Conservation (phyloP, 2,113 vertebrate genomes). For the Eulacestoma nigropectus region DNA sequence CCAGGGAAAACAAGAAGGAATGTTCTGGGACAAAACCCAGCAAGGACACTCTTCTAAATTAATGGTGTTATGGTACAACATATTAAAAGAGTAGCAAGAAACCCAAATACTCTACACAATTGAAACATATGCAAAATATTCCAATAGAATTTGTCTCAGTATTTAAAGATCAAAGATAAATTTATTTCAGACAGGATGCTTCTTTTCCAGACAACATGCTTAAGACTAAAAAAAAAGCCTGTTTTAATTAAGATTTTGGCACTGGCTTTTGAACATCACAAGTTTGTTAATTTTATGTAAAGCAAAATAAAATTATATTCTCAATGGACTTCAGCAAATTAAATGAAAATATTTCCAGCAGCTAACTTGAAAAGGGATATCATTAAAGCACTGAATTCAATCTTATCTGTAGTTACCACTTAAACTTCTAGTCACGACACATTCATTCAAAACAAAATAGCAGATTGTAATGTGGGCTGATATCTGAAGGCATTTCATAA, state of each 20-base stretch:
- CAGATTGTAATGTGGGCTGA: conserved; percentile 50
- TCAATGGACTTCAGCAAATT: conserved; percentile 41
- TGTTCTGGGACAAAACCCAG: neutral
- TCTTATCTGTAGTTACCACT: conserved; percentile 58
- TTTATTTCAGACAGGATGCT: conserved; percentile 26
- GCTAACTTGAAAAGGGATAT: conserved; percentile 43
- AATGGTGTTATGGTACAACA: neutral
- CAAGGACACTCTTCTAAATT: neutral
- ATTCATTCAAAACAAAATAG: conserved; percentile 65
- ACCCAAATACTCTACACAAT: neutral
- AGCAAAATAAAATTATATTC: conserved; percentile 48
- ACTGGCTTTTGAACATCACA: conserved; percentile 25
- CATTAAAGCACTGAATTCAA: conserved; percentile 52
- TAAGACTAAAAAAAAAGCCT: neutral
- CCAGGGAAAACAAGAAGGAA: neutral
- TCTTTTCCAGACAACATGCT: conserved; percentile 26
- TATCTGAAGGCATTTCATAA: conserved; percentile 47
- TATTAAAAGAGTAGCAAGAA: neutral
- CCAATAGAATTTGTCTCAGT: neutral
- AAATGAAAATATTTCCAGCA: conserved; percentile 60
- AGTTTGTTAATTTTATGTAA: conserved; percentile 31
- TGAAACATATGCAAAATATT: conserved; percentile 11
- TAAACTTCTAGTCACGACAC: conserved; percentile 58
- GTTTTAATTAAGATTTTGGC: conserved; percentile 45
- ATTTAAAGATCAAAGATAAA: conserved; percentile 53